A percentile compares a stretch with the other conserved stretches of the same genome.
phyloP scores from a whole-genome alignment of 2,113 vertebrate genomes.

The Sorex araneus region DNA sequence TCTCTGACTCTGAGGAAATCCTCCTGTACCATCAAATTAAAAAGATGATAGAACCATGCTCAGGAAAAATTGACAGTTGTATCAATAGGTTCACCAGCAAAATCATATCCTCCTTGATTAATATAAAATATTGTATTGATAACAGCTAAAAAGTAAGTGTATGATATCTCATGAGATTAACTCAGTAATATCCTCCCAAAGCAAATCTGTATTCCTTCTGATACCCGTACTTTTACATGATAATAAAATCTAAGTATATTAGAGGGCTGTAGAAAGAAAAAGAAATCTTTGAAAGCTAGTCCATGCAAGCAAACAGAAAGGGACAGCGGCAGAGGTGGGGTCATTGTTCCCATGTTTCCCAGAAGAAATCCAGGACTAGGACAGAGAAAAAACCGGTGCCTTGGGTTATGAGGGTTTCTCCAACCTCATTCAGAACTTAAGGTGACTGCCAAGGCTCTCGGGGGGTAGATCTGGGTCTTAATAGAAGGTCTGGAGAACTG shows the following conservation, averaged over 20 bases:
- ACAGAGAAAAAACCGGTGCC: background rate
- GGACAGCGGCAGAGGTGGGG: background rate
- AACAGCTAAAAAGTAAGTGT: conserved; percentile 64
- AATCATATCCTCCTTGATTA: conserved; percentile 66
- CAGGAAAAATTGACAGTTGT: conserved; percentile 11
- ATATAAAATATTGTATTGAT: conserved; percentile 68
- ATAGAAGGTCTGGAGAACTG: background rate
- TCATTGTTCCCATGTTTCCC: background rate
- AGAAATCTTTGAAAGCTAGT: conserved; percentile 33
- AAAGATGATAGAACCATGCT: conserved; percentile 12
- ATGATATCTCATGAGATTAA: conserved; percentile 60
- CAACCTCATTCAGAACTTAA: background rate
- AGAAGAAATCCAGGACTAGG: background rate
- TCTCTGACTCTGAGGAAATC: conserved; percentile 75
- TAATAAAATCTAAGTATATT: conserved; percentile 66
- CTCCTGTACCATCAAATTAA: conserved; percentile 54
- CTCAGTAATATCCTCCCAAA: conserved; percentile 68
- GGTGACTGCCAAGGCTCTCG: background rate
- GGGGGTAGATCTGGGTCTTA: background rate
- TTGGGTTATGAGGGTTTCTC: background rate
- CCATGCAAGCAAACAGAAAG: background rate
- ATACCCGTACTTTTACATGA: conserved; percentile 59
- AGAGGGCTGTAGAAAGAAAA: background rate
- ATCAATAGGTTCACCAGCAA: conserved; percentile 21
- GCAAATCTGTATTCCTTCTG: conserved; percentile 42